Evolutionary conservation across 2,797 vertebrate genomes (phyloP).

Genomic region (Acrossocheilus wenchowensis): DNA sequence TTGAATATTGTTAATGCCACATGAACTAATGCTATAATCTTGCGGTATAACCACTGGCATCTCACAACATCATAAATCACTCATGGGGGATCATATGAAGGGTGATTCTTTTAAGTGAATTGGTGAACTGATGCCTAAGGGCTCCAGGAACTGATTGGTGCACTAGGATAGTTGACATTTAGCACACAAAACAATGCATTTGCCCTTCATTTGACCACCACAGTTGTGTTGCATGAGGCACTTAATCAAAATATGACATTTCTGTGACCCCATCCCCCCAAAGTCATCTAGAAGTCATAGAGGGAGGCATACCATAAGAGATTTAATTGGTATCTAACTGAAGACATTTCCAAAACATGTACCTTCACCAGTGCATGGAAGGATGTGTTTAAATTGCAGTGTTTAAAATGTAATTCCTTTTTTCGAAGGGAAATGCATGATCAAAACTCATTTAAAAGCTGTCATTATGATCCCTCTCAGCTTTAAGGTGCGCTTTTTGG

Average conservation of each 20-base stretch:
- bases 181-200: constrained; percentile 14
- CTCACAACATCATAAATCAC: constrained; percentile 19
- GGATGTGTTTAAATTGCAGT: constrained; percentile 16
- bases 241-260: constrained; percentile 30
- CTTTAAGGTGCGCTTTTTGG: constrained; percentile 37
- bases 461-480: constrained; percentile 31
- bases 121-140: background rate
- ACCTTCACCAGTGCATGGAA: too few species aligned
- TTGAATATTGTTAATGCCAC: background rate
- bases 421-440: constrained; percentile 1
- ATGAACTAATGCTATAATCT: background rate
- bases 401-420: background rate
- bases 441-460: constrained; percentile 10
- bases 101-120: background rate
- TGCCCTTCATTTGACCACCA: constrained; percentile 18
- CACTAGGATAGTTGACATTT: background rate
- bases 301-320: background rate
- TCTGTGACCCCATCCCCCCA: background rate
- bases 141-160: background rate
- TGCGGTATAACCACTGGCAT: background rate
- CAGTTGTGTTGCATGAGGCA: constrained; percentile 23
- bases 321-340: background rate
- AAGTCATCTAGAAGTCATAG: background rate
- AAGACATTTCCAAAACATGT: background rate
- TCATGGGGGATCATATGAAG: background rate